Percentiles rank a stretch among this genome's conserved stretches.
Evolutionary conservation across 2,888 invertebrate species (phyloP).

Genomic region (Chrysolina haemoptera): DNA sequence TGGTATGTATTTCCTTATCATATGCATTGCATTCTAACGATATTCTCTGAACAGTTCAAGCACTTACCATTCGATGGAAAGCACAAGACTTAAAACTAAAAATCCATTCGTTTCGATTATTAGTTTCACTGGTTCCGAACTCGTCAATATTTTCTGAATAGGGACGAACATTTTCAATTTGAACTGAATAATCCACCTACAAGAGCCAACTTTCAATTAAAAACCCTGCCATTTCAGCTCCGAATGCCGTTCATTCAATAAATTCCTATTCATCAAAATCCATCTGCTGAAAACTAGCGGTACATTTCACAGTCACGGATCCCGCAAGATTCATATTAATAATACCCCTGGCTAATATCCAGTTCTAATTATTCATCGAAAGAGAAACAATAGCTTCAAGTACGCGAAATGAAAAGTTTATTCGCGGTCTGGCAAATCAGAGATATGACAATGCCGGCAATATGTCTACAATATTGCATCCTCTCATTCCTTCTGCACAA

Average conservation of each 20-base stretch:
- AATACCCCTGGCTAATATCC: slow-evolving; percentile 26
- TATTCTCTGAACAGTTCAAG: too few species aligned
- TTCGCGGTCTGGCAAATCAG: slow-evolving; percentile 49
- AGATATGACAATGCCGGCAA: slow-evolving; percentile 57
- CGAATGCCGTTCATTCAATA: neutral
- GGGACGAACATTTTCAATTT: neutral
- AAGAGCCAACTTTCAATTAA: neutral
- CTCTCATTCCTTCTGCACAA: slow-evolving; percentile 60
- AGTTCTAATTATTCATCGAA: slow-evolving; percentile 28
- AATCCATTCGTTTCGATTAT: neutral
- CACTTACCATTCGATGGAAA: too few species aligned
- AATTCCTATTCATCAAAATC: slow-evolving; percentile 25
- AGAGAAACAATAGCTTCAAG: slow-evolving; percentile 51
- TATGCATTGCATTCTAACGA: too few species aligned
- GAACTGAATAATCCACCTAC: neutral
- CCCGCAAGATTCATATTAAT: slow-evolving; percentile 6
- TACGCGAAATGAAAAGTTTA: slow-evolving; percentile 55
- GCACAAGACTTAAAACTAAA: too few species aligned
- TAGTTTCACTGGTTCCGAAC: neutral
- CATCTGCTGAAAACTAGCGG: slow-evolving; percentile 24
- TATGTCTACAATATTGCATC: slow-evolving; percentile 61
- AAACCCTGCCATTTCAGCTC: neutral
- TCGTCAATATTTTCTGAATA: neutral
- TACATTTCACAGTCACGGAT: slow-evolving; percentile 16
- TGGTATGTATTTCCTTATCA: too few species aligned